A percentile compares a stretch with the other conserved stretches of the same genome.
These are phyloP conservation scores for rat (Rattus norvegicus) DNA, from an alignment of 2,113 vertebrate species.

Conservation along the genomic window DNA sequence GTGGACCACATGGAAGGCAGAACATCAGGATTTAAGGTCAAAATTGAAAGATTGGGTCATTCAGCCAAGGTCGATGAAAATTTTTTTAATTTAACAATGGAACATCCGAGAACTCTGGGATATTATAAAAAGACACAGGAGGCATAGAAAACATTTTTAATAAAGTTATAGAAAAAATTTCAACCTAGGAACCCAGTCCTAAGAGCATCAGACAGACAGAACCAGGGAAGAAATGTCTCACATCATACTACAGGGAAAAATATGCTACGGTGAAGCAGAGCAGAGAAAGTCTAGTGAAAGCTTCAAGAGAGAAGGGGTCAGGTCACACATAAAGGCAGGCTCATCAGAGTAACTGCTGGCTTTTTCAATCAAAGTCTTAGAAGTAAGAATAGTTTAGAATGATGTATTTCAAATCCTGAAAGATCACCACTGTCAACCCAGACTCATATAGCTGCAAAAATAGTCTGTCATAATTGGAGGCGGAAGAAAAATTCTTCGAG, in stretches of 20 bases:
- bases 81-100: not conserved
- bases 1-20: not conserved
- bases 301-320: not conserved
- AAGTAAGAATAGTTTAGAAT: not conserved
- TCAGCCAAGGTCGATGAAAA: not conserved
- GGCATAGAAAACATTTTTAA: not conserved
- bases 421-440: not conserved
- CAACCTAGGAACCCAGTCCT: not conserved
- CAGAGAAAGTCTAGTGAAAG: not conserved
- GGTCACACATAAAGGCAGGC: not conserved
- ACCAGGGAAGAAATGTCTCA: not conserved
- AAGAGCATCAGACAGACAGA: not conserved
- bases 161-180: not conserved
- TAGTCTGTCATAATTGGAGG: not conserved
- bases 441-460: not conserved
- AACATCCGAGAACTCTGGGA: not conserved
- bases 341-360: not conserved
- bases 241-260: not conserved
- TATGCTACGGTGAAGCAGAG: not conserved
- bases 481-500: not conserved
- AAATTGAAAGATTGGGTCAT: not conserved
- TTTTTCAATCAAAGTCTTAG: not conserved
- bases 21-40: not conserved
- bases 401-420: not conserved
- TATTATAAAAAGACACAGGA: not conserved